Percentiles rank a stretch among this genome's conserved stretches.
Conservation (phyloP, 2,888 invertebrate genomes). For the Pristionchus fissidentatus region DNA sequence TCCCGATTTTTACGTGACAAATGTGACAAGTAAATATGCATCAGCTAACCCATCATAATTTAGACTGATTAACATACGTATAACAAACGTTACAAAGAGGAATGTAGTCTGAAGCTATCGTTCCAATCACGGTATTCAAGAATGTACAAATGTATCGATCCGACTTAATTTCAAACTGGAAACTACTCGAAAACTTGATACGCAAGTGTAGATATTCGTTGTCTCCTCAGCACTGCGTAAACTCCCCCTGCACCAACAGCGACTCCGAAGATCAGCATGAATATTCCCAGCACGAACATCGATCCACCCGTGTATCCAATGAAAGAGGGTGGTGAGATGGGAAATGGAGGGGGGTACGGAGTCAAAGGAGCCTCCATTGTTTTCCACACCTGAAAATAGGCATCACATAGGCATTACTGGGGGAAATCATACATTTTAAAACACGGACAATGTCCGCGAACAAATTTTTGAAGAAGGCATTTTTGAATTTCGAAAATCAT, state of each 20-base stretch:
- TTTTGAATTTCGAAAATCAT: no score
- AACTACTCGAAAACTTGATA: conserved; percentile 65
- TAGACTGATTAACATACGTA: no score
- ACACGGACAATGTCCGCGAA: no score
- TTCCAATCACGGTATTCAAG: no score
- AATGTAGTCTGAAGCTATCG: no score
- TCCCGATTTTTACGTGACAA: no score
- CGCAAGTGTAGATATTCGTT: conserved; percentile 62
- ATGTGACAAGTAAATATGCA: background rate
- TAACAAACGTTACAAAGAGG: no score
- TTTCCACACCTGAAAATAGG: conserved; percentile 24
- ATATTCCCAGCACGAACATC: conserved; percentile 64
- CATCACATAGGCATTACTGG: background rate
- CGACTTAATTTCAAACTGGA: no score
- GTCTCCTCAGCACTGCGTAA: conserved; percentile 56
- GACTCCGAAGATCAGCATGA: conserved; percentile 60
- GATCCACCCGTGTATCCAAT: conserved; percentile 63
- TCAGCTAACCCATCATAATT: background rate
- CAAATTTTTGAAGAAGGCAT: background rate
- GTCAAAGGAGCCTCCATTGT: background rate
- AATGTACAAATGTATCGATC: no score
- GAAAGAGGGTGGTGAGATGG: conserved; percentile 49
- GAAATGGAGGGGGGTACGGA: conserved; percentile 48
- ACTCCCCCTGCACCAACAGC: conserved; percentile 60
- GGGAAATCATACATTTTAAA: background rate